Conservation (phyloP, 2,888 invertebrate genomes). For the Pristionchus mayeri region DNA sequence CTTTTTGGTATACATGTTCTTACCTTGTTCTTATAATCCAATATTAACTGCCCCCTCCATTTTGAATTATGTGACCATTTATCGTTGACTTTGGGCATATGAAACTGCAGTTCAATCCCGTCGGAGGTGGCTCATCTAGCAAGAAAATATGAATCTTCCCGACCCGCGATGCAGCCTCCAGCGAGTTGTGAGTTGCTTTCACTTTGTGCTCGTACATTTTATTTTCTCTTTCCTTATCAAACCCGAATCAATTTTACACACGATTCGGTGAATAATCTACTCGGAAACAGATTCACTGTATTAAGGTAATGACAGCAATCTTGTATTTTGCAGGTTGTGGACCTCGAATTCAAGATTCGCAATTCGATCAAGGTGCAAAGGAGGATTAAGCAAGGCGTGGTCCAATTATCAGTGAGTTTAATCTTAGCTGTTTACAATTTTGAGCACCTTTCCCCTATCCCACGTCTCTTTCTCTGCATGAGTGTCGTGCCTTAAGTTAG, state of each 20-base stretch:
- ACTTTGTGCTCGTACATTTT: too few species aligned
- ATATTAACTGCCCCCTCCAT: too few species aligned
- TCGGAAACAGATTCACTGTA: not conserved
- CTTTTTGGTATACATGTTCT: too few species aligned
- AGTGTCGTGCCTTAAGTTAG: not conserved
- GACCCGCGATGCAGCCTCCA: constrained; percentile 59
- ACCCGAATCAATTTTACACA: too few species aligned
- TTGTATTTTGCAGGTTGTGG: constrained; percentile 53
- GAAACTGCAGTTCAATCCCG: constrained; percentile 64
- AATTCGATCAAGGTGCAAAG: constrained; percentile 61
- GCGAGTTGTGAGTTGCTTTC: constrained; percentile 46
- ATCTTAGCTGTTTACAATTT: not conserved
- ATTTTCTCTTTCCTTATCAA: too few species aligned
- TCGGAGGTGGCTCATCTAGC: constrained; percentile 68
- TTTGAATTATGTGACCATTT: too few species aligned
- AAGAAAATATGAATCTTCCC: constrained; percentile 65
- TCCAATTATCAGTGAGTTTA: constrained; percentile 59
- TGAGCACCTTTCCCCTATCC: too few species aligned
- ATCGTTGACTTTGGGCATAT: constrained; percentile 50
- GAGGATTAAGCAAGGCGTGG: constrained; percentile 68
- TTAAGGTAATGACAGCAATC: too few species aligned
- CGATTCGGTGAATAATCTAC: not conserved
- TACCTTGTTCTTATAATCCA: too few species aligned
- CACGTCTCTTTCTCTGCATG: not conserved
- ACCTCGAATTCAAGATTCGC: constrained; percentile 63